Percentiles rank a stretch among this genome's conserved stretches.
Conservation (phyloP, 2,888 invertebrate species). For the Fissipunctia ypsillon region DNA sequence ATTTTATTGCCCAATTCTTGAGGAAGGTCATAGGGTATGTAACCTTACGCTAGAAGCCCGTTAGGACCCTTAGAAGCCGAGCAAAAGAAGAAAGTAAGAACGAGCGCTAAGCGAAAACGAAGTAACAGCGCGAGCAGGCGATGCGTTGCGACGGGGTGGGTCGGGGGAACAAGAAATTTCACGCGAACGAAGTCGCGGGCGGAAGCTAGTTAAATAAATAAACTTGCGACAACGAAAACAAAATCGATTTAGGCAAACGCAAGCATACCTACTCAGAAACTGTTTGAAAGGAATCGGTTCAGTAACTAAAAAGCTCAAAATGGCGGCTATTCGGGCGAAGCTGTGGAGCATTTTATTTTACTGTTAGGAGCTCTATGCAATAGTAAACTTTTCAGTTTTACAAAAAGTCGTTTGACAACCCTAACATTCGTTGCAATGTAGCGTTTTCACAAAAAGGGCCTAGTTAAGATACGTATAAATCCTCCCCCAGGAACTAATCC, state of each 20-base stretch:
- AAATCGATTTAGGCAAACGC: not conserved
- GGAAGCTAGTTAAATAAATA: not conserved
- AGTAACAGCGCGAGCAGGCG: too few relatives aligned
- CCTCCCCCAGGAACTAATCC: slow-evolving; percentile 88
- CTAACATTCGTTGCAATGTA: not conserved
- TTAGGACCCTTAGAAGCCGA: too few relatives aligned
- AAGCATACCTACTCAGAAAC: not conserved
- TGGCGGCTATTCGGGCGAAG: not conserved
- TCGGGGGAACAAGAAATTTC: too few relatives aligned
- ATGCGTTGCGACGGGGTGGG: too few relatives aligned
- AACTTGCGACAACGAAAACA: not conserved
- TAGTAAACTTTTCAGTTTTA: not conserved
- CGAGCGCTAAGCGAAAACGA: too few relatives aligned
- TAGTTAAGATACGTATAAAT: not conserved
- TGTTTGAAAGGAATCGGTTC: not conserved
- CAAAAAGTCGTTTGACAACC: not conserved
- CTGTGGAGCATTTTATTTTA: not conserved
- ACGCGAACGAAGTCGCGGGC: too few relatives aligned
- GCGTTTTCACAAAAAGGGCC: not conserved
- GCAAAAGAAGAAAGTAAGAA: too few relatives aligned
- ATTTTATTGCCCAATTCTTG: too few relatives aligned
- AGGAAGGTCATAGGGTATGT: too few relatives aligned
- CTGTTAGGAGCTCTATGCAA: not conserved
- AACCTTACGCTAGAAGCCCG: too few relatives aligned
- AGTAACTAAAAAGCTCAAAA: not conserved